Evolutionary conservation across 2,797 vertebrate genomes (phyloP).

Genomic region (Astyanax mexicanus): DNA sequence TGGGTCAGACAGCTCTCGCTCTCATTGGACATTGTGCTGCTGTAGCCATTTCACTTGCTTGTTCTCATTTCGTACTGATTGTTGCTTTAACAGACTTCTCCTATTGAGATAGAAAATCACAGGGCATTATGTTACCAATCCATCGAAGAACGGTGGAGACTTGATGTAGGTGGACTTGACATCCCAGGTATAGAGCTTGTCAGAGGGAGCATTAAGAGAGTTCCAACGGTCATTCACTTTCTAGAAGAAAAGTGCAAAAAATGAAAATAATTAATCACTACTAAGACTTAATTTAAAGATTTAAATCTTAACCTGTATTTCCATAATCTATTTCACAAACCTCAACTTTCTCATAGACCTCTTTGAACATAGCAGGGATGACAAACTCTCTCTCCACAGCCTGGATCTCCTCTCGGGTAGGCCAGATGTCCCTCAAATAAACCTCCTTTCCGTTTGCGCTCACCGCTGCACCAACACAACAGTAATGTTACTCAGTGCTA

Average conservation of each 20-base stretch:
- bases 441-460: conserved; percentile 83
- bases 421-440: conserved; percentile 96
- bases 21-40: no score
- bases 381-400: conserved; percentile 88
- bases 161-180: conserved; percentile 97
- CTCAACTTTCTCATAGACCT: conserved; percentile 97
- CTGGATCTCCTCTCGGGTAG: conserved; percentile 93
- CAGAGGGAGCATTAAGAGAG: conserved; percentile 85
- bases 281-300: not conserved
- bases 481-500: not conserved
- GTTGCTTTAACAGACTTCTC: no score
- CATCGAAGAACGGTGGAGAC: conserved; percentile 94
- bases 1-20: not conserved
- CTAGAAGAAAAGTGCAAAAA: conserved; percentile 67
- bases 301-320: not conserved
- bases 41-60: no score
- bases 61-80: no score
- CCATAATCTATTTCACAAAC: conserved; percentile 65
- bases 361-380: conserved; percentile 97
- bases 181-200: conserved; percentile 93
- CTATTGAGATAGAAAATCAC: not conserved
- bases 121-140: conserved; percentile 80
- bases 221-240: conserved; percentile 95
- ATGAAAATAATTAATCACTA: not conserved
- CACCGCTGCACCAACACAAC: conserved; percentile 72